Conservation (phyloP, 2,888 invertebrate species). For the Diarsia mendica region DNA sequence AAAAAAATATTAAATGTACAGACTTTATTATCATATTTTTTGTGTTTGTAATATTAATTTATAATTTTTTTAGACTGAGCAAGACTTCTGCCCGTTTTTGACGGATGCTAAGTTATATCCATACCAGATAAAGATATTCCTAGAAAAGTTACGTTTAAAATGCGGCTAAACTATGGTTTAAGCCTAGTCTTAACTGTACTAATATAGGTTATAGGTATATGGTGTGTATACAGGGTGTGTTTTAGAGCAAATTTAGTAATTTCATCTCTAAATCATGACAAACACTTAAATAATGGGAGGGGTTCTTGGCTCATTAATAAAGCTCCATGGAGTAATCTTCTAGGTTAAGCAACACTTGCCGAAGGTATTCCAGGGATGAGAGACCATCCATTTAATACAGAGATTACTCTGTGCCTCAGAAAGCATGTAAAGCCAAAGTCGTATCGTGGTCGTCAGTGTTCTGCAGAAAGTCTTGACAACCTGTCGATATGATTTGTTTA, state of each 20-base stretch:
- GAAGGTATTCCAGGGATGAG: background rate
- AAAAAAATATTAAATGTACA: constrained; percentile 59
- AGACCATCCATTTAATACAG: background rate
- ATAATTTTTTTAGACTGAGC: constrained; percentile 32
- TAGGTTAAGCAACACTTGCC: background rate
- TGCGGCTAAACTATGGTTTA: constrained; percentile 1
- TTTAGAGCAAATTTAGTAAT: background rate
- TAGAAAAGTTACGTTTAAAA: background rate
- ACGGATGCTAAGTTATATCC: background rate
- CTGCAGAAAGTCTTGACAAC: background rate
- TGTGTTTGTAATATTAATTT: background rate
- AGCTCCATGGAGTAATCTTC: background rate
- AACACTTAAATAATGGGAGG: background rate
- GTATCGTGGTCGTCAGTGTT: background rate
- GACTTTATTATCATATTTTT: constrained; percentile 33
- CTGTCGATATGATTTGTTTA: background rate
- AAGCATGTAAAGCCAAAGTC: background rate
- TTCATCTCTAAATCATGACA: background rate
- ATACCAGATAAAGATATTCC: too few species aligned
- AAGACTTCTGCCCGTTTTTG: background rate
- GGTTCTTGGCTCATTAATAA: background rate
- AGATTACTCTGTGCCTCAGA: background rate
- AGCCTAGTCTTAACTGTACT: background rate
- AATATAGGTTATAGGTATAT: background rate
- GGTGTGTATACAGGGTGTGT: constrained; percentile 14